These are phyloP conservation scores for Phaetusa simplex DNA, from an alignment of 2,113 vertebrate genomes.

Conservation along the genomic window DNA sequence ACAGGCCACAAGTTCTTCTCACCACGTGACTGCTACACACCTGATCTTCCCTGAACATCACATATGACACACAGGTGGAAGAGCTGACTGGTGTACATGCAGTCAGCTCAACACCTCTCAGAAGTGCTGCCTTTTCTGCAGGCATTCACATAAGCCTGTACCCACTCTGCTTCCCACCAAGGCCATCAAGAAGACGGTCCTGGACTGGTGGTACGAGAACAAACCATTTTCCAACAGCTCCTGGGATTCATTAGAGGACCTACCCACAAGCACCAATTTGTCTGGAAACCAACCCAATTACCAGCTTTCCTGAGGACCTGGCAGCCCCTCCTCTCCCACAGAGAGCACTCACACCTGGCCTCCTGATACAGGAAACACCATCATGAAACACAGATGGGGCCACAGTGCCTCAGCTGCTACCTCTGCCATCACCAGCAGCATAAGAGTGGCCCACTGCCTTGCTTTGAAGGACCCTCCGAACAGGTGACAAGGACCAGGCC, in stretches of 20 bases:
- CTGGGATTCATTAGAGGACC: neutral
- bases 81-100: neutral
- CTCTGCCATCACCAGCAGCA: neutral
- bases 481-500: neutral
- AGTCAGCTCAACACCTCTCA: neutral
- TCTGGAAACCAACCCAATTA: neutral
- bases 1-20: neutral
- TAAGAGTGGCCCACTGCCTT: neutral
- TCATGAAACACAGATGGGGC: neutral
- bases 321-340: neutral
- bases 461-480: neutral
- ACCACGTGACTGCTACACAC: neutral
- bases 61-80: neutral
- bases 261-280: neutral
- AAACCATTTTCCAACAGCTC: neutral
- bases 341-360: neutral
- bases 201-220: neutral
- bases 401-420: neutral
- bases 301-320: neutral
- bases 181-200: neutral
- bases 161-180: neutral
- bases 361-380: neutral
- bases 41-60: neutral
- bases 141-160: neutral
- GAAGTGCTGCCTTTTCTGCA: neutral